phyloP scores from a whole-genome alignment of 2,797 vertebrate genomes.

The Darevskia nairensis region DNA sequence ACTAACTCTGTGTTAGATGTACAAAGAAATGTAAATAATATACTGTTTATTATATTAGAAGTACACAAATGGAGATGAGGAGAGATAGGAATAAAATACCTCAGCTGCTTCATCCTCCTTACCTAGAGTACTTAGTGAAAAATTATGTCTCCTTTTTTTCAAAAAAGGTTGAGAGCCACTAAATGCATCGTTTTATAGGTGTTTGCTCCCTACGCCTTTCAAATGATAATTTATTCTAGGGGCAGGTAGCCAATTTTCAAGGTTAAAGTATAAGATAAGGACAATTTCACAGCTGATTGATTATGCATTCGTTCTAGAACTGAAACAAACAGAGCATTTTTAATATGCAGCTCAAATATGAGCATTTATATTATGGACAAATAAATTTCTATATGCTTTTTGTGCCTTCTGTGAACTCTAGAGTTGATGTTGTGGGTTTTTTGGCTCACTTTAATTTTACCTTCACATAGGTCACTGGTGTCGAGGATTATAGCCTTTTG shows the following conservation, averaged over 20 bases:
- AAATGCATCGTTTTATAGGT: background rate
- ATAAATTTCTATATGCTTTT: background rate
- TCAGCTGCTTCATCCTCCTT: background rate
- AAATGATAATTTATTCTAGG: slow-evolving; percentile 11
- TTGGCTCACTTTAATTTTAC: background rate
- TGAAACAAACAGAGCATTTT: slow-evolving; percentile 6
- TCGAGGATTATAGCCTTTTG: no score
- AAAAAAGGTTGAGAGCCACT: background rate
- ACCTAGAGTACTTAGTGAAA: background rate
- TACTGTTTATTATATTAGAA: background rate
- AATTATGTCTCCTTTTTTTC: background rate
- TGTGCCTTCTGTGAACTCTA: background rate
- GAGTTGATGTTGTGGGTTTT: background rate
- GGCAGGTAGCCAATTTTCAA: slow-evolving; percentile 21
- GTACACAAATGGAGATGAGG: background rate
- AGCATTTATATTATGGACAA: slow-evolving; percentile 12
- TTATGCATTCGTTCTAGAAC: slow-evolving; percentile 16
- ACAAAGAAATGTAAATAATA: background rate
- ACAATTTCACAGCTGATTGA: slow-evolving; percentile 25
- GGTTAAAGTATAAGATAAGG: slow-evolving; percentile 22
- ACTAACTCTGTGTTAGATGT: background rate
- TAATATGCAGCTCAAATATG: background rate
- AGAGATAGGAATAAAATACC: background rate
- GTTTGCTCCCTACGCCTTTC: background rate
- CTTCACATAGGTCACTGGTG: background rate